phyloP scores from a whole-genome alignment of 2,888 invertebrate genomes.

The Lasius fuliginosus region DNA sequence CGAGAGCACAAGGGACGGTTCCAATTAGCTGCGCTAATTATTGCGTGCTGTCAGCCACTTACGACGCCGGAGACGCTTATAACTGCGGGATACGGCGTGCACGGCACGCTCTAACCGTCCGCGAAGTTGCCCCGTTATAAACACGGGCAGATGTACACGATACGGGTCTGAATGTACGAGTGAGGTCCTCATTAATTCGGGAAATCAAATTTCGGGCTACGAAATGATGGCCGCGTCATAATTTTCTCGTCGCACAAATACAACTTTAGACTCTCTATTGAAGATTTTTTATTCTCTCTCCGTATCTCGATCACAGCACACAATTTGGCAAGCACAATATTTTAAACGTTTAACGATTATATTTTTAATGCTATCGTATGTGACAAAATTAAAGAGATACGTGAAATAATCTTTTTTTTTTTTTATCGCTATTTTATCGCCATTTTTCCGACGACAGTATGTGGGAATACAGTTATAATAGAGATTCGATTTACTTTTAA shows the following conservation, averaged over 20 bases:
- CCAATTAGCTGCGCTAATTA: conserved; percentile 79
- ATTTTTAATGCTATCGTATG: background rate
- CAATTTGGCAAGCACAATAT: background rate
- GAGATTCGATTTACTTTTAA: conserved; percentile 1
- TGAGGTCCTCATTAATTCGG: conserved; percentile 43
- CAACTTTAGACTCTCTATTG: too few relatives aligned
- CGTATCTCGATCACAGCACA: background rate
- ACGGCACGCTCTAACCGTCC: conserved; percentile 41
- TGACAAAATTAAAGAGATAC: background rate
- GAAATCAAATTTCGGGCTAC: conserved; percentile 46
- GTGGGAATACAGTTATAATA: conserved; percentile 1
- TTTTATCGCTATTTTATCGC: background rate
- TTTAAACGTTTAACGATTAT: background rate
- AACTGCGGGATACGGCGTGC: conserved; percentile 61
- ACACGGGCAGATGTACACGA: conserved; percentile 26
- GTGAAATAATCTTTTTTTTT: background rate
- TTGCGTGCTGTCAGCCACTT: conserved; percentile 77
- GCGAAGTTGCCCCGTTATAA: conserved; percentile 40
- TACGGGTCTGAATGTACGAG: conserved; percentile 5
- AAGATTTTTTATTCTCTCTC: conserved; percentile 15
- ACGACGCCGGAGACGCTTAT: conserved; percentile 71
- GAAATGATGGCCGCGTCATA: conserved; percentile 19
- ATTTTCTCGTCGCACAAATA: conserved; percentile 14
- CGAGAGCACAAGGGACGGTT: conserved; percentile 65
- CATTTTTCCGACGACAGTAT: background rate